Evolutionary conservation across 2,797 vertebrate species (phyloP).

Genomic region (Loris lydekkerianus): DNA sequence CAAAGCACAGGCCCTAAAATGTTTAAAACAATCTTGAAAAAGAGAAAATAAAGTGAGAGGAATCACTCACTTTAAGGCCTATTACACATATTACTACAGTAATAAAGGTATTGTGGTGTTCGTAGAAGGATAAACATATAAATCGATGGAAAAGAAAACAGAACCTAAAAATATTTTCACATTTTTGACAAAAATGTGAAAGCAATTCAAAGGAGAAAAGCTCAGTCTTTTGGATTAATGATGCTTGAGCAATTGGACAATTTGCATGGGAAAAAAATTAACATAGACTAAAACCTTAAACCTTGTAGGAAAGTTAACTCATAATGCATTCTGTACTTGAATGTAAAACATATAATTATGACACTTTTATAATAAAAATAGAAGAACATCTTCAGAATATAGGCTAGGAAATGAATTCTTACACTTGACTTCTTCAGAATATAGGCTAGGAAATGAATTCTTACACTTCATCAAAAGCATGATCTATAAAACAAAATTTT

Average conservation of each 20-base stretch:
- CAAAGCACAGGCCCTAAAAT: not conserved
- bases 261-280: not conserved
- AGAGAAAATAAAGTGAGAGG: conserved; percentile 37
- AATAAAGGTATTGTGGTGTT: not conserved
- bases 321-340: not conserved
- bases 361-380: not conserved
- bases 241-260: not conserved
- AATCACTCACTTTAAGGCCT: conserved; percentile 1
- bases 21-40: conserved; percentile 38
- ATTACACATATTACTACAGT: not conserved
- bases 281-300: not conserved
- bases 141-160: not conserved
- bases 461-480: not conserved
- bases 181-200: not conserved
- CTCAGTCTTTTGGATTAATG: not conserved
- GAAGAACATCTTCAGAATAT: not conserved
- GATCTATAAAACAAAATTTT: conserved; percentile 1
- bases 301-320: not conserved
- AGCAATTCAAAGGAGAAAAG: not conserved
- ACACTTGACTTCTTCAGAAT: not conserved
- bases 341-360: not conserved
- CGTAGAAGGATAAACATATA: not conserved
- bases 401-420: conserved; percentile 41
- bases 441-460: conserved; percentile 29
- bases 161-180: not conserved